Base-by-base conservation (phyloP, 2,113 vertebrate genomes). In the Siphamia tubifer region DNA sequence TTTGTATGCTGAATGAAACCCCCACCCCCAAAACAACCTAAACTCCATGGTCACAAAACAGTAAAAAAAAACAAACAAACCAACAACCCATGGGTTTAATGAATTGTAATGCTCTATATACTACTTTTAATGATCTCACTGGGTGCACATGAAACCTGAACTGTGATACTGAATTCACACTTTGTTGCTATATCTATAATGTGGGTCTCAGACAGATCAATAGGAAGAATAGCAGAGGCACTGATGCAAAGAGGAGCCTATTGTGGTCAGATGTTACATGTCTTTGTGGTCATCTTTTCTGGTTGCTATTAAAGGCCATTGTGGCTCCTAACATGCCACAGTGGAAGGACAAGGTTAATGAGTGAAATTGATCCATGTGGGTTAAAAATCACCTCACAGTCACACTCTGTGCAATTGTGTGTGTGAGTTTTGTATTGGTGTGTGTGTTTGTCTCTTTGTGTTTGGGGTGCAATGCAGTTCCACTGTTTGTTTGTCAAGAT, bases 101-200 rank as follows among this genome's bases (percentile, higher is more conserved):
- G n/a, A n/a, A n/a, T n/a, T n/a, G n/a, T n/a, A n/a, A n/a, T 17
- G 42, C 6, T 5, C 21, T 8, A 45, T 21, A 32, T n/a, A 19
- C 16, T 23, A 16, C 12, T 16, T 31, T 8, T 10, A 8, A 40
- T 43, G 6, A 35, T 39, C 8, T 35, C 8, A 20, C 21, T 52
- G 58, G 13, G 25, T 36, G 21, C 23, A n/a, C n/a, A n/a, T n/a
- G n/a, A n/a, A n/a, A n/a, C n/a, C n/a, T n/a, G n/a, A n/a, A n/a
- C n/a, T n/a, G n/a, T n/a, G n/a, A n/a, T n/a, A n/a, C n/a, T n/a
- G n/a, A n/a, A n/a, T n/a, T n/a, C 75, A 79, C 81, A 84, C 77
- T 89, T 87, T 87, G 77, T 87, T 87, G 83, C 53, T 70, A 81
- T 74, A 79, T 81, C 74, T 78, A 77, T 82, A 83, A 75, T 54